Evolutionary conservation across 2,888 invertebrate genomes (phyloP).

Genomic region (Boloria euphrosyne): DNA sequence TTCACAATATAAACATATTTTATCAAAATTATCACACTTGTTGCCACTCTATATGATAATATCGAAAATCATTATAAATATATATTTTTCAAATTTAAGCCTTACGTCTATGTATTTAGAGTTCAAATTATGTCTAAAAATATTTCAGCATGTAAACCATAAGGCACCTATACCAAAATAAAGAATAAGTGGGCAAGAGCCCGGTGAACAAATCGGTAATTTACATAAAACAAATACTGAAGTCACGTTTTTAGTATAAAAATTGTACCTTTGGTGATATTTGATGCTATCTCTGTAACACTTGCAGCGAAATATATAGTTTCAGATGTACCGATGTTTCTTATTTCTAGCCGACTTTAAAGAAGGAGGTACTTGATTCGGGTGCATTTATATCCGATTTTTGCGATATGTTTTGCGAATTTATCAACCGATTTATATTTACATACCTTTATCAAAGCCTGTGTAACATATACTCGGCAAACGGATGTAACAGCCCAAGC

Average conservation of each 20-base stretch:
- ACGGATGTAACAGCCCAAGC: too few species aligned
- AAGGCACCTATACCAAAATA: slow-evolving; percentile 43
- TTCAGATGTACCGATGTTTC: slow-evolving; percentile 5
- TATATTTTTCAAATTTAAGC: slow-evolving; percentile 43
- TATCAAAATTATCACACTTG: background rate
- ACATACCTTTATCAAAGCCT: too few species aligned
- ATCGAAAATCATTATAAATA: background rate
- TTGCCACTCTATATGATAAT: slow-evolving; percentile 8
- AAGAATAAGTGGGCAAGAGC: slow-evolving; percentile 59
- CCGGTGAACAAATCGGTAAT: slow-evolving; percentile 76
- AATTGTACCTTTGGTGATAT: slow-evolving; percentile 63
- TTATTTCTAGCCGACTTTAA: background rate
- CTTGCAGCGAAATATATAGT: slow-evolving; percentile 20
- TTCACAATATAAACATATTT: background rate
- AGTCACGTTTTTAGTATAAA: slow-evolving; percentile 80
- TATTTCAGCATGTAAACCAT: slow-evolving; percentile 23
- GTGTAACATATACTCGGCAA: too few species aligned
- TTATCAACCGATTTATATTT: too few species aligned
- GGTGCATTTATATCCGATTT: too few species aligned
- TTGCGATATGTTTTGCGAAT: too few species aligned
- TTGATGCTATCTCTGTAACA: slow-evolving; percentile 36
- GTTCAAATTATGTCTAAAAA: slow-evolving; percentile 12
- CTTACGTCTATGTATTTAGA: background rate
- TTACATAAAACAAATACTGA: slow-evolving; percentile 82
- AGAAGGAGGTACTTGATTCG: too few species aligned